phyloP scores from a whole-genome alignment of 2,113 vertebrate genomes.

The Lathamus discolor region DNA sequence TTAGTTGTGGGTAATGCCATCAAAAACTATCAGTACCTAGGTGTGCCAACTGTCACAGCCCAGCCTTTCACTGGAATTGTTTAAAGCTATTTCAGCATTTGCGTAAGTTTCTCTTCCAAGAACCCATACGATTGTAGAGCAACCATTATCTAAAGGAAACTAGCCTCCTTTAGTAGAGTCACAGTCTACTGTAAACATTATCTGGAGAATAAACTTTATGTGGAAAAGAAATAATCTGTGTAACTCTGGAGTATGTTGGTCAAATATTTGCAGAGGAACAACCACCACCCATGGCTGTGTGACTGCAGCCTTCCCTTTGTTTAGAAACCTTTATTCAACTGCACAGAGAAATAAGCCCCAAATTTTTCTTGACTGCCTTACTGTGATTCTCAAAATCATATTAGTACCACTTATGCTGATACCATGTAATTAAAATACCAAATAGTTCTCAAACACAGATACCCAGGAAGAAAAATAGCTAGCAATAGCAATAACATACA shows the following conservation, averaged over 20 bases:
- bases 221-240: not conserved
- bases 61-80: not conserved
- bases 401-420: not conserved
- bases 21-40: not conserved
- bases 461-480: not conserved
- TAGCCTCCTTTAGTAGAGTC: not conserved
- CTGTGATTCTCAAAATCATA: not conserved
- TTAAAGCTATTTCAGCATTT: not conserved
- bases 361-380: not conserved
- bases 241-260: not conserved
- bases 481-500: fast-evolving
- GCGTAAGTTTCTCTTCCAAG: not conserved
- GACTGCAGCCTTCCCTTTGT: not conserved
- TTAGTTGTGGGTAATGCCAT: not conserved
- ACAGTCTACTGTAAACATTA: not conserved
- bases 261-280: not conserved
- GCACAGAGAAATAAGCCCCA: not conserved
- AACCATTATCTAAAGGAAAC: not conserved
- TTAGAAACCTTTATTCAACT: not conserved
- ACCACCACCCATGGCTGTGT: not conserved
- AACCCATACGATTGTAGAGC: fast-evolving
- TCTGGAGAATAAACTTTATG: not conserved
- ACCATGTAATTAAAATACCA: not conserved
- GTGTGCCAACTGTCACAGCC: not conserved
- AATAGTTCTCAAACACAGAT: not conserved